Percentiles rank a stretch among this genome's conserved stretches.
Evolutionary conservation across 1,140 invertebrate genomes (phyloP).

Genomic region (Bicyclus anynana): DNA sequence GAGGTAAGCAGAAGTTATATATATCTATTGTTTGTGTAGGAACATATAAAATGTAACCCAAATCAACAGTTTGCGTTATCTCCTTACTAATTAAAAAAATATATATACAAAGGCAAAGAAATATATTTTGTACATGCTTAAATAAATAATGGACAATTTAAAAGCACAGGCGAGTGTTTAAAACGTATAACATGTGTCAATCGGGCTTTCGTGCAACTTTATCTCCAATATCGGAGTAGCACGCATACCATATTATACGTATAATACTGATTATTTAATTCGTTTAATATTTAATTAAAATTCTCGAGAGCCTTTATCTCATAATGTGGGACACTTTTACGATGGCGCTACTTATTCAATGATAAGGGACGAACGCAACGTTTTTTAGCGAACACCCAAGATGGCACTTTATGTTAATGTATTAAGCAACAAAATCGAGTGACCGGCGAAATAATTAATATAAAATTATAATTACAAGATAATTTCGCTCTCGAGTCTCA

Average conservation of each 20-base stretch:
- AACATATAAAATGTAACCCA: conserved; percentile 24
- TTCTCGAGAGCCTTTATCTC: conserved; percentile 73
- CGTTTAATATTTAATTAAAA: conserved; percentile 77
- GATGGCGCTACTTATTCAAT: conserved; percentile 68
- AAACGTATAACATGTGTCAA: conserved; percentile 54
- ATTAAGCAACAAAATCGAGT: conserved; percentile 62
- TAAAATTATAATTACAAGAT: conserved; percentile 74
- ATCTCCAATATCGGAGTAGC: conserved; percentile 59
- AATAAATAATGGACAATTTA: conserved; percentile 43
- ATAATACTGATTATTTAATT: conserved; percentile 77
- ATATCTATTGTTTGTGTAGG: neutral
- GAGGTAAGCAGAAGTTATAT: conserved; percentile 12
- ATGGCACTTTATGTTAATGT: conserved; percentile 61
- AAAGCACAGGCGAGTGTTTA: conserved; percentile 39
- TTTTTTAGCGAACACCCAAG: conserved; percentile 45
- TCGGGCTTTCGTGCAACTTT: conserved; percentile 47
- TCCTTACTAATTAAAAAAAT: conserved; percentile 37
- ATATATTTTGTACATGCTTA: conserved; percentile 32
- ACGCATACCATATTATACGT: conserved; percentile 69
- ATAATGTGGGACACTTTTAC: conserved; percentile 75
- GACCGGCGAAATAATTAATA: conserved; percentile 58
- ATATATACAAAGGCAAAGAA: conserved; percentile 25
- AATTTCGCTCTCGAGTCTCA: conserved; percentile 66
- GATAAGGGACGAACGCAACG: conserved; percentile 58
- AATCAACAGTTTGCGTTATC: conserved; percentile 47